Evolutionary conservation across 2,888 invertebrate genomes (phyloP).

Genomic region (Anticlea derivata): DNA sequence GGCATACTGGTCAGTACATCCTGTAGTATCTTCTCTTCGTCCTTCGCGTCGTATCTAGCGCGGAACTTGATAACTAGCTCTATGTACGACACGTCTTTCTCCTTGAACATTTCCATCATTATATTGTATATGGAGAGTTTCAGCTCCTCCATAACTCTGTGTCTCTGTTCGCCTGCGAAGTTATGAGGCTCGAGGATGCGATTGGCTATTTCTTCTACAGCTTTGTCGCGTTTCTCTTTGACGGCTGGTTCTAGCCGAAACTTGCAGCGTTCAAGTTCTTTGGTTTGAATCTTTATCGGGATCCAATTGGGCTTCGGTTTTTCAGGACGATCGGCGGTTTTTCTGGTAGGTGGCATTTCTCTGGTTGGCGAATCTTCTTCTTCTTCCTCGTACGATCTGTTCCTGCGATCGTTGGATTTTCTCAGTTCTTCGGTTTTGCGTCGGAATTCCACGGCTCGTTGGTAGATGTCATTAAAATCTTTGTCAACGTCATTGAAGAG

Average conservation of each 20-base stretch:
- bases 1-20: slow-evolving; percentile 59
- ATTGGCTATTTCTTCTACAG: slow-evolving; percentile 55
- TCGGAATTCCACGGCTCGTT: slow-evolving; percentile 61
- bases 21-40: slow-evolving; percentile 58
- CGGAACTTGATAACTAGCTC: slow-evolving; percentile 67
- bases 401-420: slow-evolving; percentile 40
- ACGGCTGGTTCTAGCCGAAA: slow-evolving; percentile 13
- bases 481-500: slow-evolving; percentile 49
- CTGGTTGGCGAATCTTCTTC: neutral
- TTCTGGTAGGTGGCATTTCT: neutral
- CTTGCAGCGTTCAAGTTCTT: slow-evolving; percentile 1
- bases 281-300: slow-evolving; percentile 14
- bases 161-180: slow-evolving; percentile 44
- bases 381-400: slow-evolving; percentile 20
- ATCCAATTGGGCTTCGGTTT: slow-evolving; percentile 15
- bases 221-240: slow-evolving; percentile 60
- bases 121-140: slow-evolving; percentile 45
- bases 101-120: slow-evolving; percentile 60
- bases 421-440: slow-evolving; percentile 63
- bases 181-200: slow-evolving; percentile 56
- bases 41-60: slow-evolving; percentile 50
- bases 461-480: slow-evolving; percentile 68
- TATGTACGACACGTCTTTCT: slow-evolving; percentile 64
- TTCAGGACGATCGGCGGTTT: neutral
- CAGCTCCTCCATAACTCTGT: slow-evolving; percentile 54